Base-by-base conservation (phyloP, 1,140 invertebrate species). In the Drosophila azteca region DNA sequence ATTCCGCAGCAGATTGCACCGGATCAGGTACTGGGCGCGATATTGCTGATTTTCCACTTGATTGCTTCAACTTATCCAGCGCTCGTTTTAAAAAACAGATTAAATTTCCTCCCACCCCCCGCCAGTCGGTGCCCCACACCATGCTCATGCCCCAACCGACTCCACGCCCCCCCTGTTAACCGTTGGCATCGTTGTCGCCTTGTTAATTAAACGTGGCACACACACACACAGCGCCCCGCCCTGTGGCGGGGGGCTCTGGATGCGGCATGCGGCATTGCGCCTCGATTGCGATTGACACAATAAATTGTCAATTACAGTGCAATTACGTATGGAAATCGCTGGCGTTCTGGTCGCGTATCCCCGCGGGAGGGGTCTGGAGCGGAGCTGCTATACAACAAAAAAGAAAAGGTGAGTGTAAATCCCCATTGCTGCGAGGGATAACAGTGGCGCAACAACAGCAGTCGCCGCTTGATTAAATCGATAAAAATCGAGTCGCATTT, bases 271-370 rank as follows among this genome's bases (percentile, higher is more conserved):
- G 82, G 78, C 67, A 75, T 68, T 87, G 79, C 75, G 84, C 79
- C 79, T 87, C 82, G 83, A 78, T 87, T 88, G 79, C 83, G 83
- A 88, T 88, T 88, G 83, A 88, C 83, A 88, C 83, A 88, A 88
- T 88, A 88, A 88, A 88, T 88, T 88, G 83, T 88, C 83, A 88
- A 88, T 88, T 88, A 88, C 83, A 79, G 79, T 88, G 83, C 83
- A 88, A 88, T 88, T 88, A 88, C 84, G 83, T 89, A 88, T 88
- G 83, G 83, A 88, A 88, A 88, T 88, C 79, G 83, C 48, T 70
- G 60, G 54, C 53, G 46, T 48, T 62, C 35, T 64, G 20, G 53
- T 53, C 44, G 44, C 41, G 58, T 39, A 44, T 44, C 15, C 45
- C 51, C 58, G 59, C 43, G 64, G 68, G 59, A 39, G 64, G 68